Evolutionary conservation across 2,797 vertebrate genomes (phyloP), one percentile per base, ranked within the genome.

Genomic region (Etheostoma perlongum): DNA sequence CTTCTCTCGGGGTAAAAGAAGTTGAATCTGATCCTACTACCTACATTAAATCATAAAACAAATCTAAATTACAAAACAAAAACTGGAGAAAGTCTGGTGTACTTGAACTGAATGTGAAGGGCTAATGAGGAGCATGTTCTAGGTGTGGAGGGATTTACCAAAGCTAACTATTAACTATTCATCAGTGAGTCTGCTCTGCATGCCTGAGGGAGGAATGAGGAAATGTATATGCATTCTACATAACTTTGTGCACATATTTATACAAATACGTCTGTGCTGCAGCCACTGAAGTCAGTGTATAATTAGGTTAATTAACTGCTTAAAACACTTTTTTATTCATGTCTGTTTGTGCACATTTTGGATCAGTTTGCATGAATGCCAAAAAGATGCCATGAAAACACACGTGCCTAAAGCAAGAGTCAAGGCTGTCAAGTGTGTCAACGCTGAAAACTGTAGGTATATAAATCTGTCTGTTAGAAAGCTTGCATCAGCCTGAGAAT

Each of bases 371-470:
- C 49, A 72, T 51, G 48, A 49, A 40, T 49, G 51, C 42, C 47
- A 16, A 30, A 73, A 6, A 54, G 59, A 70, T 53, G 48, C 63
- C 61, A 44, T 55, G 48, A 62, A 86, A 75, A 86, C 62, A 58
- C 62, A 68, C 53, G 8, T 36, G 21, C 40, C 33, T n/a, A 14
- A 52, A 73, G 74, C 61, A 30, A 46, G 58, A 75, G 47, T 49
- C 16, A 1, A 67, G 67, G 23, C 61, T 84, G 86, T 85, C 75
- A 68, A 74, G 66, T 67, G 54, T 90, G 85, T 90, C 85, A 86
- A 46, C 65, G 19, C 88, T 55, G 46, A 77, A 88, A 77, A 62
- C 73, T 76, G 67, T 82, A 87, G 84, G 85, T 89, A 68, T 77
- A 86, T 70, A 79, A 76, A 72, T 76, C 52, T 74, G 78, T 88